These are phyloP conservation scores for Carduelis carduelis DNA, from an alignment of 2,797 vertebrate species.

Conservation along the genomic window DNA sequence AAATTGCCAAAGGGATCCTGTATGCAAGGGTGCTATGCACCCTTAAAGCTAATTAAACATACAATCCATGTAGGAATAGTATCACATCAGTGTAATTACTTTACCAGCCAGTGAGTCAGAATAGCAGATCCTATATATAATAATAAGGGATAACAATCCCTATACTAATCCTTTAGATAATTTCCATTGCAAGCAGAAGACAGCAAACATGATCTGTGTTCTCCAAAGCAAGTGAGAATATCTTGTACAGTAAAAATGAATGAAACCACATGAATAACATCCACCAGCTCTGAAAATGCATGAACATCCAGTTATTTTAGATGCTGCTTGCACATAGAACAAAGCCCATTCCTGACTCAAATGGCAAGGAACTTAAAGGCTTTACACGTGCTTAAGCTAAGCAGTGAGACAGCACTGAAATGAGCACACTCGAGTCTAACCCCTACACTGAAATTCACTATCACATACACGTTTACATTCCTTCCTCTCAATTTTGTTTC, in stretches of 20 bases:
- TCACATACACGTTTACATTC: not conserved
- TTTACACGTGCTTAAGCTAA: not conserved
- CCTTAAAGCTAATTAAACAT: not conserved
- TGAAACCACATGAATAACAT: not conserved
- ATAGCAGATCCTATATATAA: not conserved
- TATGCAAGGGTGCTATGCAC: not conserved
- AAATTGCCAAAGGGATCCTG: not conserved
- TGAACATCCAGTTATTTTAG: not conserved
- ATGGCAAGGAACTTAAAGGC: not conserved
- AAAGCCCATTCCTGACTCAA: not conserved
- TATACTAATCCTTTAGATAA: not conserved
- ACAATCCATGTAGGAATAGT: not conserved
- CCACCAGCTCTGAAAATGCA: not conserved
- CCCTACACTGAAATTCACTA: not conserved
- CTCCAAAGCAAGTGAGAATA: not conserved
- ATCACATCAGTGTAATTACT: not conserved
- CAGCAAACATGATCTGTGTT: not conserved
- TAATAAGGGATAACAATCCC: not conserved
- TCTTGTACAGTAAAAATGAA: not conserved
- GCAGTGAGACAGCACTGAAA: not conserved
- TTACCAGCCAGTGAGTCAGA: not conserved
- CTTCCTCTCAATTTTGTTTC: not conserved
- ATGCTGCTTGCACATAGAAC: not conserved
- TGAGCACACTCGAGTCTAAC: not conserved
- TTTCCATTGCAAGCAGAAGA: not conserved